phyloP scores from a whole-genome alignment of 2,113 vertebrate genomes.

The Nipponia nippon region DNA sequence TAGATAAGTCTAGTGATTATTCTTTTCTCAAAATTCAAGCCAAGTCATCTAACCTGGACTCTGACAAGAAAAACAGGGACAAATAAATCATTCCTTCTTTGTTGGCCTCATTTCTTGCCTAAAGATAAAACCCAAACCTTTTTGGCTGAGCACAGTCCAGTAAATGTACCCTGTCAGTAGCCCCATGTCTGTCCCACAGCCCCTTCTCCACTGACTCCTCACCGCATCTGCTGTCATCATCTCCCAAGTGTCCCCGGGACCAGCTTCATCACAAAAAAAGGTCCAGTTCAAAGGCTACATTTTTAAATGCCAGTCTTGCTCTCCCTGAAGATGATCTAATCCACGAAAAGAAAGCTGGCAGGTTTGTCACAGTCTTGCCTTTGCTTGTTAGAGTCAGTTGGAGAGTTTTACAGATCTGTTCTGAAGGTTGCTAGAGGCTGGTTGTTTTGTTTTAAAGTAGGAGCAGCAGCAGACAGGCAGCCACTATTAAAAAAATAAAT shows the following conservation, averaged over 20 bases:
- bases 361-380: constrained; percentile 19
- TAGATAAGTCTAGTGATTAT: neutral
- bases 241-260: neutral
- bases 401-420: constrained; percentile 20
- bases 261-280: neutral
- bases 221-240: neutral
- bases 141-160: neutral
- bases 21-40: neutral
- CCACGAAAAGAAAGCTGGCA: neutral
- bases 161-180: neutral
- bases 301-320: neutral
- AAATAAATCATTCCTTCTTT: neutral
- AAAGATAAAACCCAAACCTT: neutral
- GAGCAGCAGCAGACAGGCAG: neutral
- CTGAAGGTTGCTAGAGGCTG: constrained; percentile 49
- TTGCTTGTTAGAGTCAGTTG: neutral
- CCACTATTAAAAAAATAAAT: neutral
- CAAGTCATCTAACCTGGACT: neutral
- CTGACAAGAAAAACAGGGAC: neutral
- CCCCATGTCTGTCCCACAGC: neutral
- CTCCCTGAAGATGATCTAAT: neutral
- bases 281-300: neutral
- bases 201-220: neutral
- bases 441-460: neutral
- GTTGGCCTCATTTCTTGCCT: neutral